phyloP scores from a whole-genome alignment of 2,888 invertebrate species.

The Oligia latruncula region DNA sequence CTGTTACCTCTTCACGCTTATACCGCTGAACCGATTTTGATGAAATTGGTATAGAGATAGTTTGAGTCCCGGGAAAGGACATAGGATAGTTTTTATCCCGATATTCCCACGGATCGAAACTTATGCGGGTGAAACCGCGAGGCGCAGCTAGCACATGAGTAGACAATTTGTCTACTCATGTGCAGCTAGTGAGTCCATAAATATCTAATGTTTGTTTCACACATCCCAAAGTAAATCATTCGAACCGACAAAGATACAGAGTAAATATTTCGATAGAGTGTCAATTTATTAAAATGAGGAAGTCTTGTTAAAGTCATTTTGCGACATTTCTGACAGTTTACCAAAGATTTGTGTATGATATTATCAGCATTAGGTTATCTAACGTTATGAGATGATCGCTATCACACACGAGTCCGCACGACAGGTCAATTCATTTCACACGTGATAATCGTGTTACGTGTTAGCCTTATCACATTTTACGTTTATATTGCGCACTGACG shows the following conservation, averaged over 20 bases:
- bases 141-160: no score
- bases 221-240: conserved; percentile 19
- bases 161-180: no score
- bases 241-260: background rate
- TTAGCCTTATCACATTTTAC: conserved; percentile 35
- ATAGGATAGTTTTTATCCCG: no score
- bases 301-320: background rate
- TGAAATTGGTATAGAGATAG: no score
- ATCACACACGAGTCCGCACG: background rate
- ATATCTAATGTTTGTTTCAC: conserved; percentile 16
- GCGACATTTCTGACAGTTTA: conserved; percentile 1
- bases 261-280: conserved; percentile 18
- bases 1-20: no score
- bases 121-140: no score
- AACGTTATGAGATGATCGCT: conserved; percentile 26
- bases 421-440: conserved; percentile 5
- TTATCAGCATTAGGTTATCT: conserved; percentile 3
- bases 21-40: no score
- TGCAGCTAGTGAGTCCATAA: background rate
- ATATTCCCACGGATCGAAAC: no score
- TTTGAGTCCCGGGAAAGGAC: no score
- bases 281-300: conserved; percentile 23
- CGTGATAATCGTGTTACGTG: conserved; percentile 19
- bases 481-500: conserved; percentile 10
- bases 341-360: background rate